Conservation (phyloP, 1,140 invertebrate genomes). For the Pemphigus obesinymphae region DNA sequence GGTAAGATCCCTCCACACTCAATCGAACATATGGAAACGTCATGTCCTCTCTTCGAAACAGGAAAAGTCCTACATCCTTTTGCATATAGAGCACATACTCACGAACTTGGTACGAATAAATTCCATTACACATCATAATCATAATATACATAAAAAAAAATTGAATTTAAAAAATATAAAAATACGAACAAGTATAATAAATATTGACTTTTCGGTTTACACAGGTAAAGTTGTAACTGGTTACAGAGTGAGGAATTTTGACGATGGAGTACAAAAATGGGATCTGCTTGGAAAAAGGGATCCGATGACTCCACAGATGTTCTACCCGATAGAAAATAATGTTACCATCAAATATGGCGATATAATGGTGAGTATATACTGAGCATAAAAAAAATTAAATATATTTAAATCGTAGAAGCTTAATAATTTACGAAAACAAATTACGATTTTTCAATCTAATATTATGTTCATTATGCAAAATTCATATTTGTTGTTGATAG, state of each 20-base stretch:
- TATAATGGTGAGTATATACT: constrained; percentile 62
- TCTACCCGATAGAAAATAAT: constrained; percentile 75
- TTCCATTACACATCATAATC: no score
- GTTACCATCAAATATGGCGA: constrained; percentile 65
- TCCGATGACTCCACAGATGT: constrained; percentile 92
- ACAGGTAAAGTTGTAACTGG: constrained; percentile 79
- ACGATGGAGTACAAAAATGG: constrained; percentile 64
- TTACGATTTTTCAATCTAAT: no score
- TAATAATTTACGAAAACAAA: no score
- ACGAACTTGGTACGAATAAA: constrained; percentile 68
- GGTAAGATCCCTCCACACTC: constrained; percentile 68
- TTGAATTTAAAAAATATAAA: no score
- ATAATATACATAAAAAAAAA: no score
- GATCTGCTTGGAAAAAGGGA: constrained; percentile 82
- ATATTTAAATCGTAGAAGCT: no score
- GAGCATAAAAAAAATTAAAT: no score
- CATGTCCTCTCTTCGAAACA: constrained; percentile 73
- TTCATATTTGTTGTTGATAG: no score
- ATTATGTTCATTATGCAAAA: no score
- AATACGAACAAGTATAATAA: background rate
- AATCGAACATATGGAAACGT: constrained; percentile 80
- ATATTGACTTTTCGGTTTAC: background rate
- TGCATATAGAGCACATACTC: constrained; percentile 92
- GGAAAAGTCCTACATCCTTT: constrained; percentile 86
- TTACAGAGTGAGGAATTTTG: constrained; percentile 66